phyloP scores from a whole-genome alignment of 2,113 vertebrate species.

The Rhea americana region DNA sequence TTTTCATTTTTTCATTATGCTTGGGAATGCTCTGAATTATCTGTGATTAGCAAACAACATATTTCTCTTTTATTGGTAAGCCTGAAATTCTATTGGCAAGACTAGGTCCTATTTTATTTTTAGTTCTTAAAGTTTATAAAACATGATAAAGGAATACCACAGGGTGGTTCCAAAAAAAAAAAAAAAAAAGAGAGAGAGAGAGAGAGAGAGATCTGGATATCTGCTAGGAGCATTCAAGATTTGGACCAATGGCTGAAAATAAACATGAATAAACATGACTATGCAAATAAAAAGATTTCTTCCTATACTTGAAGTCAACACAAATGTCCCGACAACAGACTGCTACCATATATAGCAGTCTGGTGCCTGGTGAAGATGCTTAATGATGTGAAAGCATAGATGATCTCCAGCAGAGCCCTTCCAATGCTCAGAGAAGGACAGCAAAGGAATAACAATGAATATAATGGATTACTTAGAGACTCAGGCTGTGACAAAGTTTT shows the following conservation, averaged over 20 bases:
- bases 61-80: background rate
- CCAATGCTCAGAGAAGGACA: background rate
- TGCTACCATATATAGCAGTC: background rate
- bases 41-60: background rate
- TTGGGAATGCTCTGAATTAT: background rate
- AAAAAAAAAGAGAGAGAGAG: background rate
- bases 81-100: background rate
- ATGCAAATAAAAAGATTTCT: background rate
- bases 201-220: no score
- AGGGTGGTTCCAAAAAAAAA: background rate
- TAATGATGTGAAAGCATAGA: background rate
- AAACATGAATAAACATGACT: background rate
- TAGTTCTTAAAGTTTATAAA: background rate
- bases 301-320: background rate
- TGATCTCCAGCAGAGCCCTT: background rate
- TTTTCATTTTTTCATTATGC: background rate
- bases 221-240: background rate
- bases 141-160: background rate
- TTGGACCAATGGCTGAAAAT: background rate
- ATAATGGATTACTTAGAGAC: no score
- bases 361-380: background rate
- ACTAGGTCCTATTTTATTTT: background rate
- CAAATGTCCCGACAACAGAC: rapidly evolving
- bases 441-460: background rate
- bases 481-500: background rate